Percentiles rank a stretch among this genome's conserved stretches.
These are phyloP conservation scores for Drosophila pseudotalamancana DNA, from an alignment of 2,888 invertebrate species.

Conservation along the genomic window DNA sequence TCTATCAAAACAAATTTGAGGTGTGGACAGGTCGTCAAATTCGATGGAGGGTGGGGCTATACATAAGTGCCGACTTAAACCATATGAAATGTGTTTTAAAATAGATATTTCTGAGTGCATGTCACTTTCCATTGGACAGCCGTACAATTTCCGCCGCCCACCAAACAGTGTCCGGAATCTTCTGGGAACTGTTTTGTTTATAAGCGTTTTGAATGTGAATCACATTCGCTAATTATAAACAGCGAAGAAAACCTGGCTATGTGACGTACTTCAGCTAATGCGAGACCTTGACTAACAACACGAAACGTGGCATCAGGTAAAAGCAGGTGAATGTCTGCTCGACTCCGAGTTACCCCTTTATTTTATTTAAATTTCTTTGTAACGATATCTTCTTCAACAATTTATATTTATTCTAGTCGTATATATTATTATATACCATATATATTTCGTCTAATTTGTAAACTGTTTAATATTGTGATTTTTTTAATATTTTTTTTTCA, in stretches of 20 bases:
- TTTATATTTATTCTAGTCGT: neutral
- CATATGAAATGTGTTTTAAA: constrained; percentile 22
- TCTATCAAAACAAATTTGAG: constrained; percentile 50
- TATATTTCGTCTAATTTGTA: neutral
- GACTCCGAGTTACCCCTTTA: neutral
- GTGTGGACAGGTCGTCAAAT: constrained; percentile 62
- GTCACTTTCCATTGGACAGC: constrained; percentile 46
- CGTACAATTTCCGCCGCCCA: constrained; percentile 25
- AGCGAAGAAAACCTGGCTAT: constrained; percentile 1
- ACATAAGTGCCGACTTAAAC: neutral
- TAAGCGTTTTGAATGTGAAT: constrained; percentile 38
- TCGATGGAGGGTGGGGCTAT: neutral
- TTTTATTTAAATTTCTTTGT: neutral
- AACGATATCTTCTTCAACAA: too few relatives aligned
- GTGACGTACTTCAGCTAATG: constrained; percentile 53
- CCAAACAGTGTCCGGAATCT: constrained; percentile 29
- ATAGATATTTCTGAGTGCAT: constrained; percentile 48
- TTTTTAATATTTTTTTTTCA: constrained; percentile 32
- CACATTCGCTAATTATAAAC: constrained; percentile 46
- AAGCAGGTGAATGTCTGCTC: constrained; percentile 1
- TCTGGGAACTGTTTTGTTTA: constrained; percentile 27
- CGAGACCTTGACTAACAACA: constrained; percentile 42
- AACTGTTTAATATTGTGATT: neutral
- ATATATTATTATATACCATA: neutral
- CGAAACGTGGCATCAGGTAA: constrained; percentile 25